Evolutionary conservation across 1,140 invertebrate species (phyloP).

Genomic region (Drosophila watanabei): DNA sequence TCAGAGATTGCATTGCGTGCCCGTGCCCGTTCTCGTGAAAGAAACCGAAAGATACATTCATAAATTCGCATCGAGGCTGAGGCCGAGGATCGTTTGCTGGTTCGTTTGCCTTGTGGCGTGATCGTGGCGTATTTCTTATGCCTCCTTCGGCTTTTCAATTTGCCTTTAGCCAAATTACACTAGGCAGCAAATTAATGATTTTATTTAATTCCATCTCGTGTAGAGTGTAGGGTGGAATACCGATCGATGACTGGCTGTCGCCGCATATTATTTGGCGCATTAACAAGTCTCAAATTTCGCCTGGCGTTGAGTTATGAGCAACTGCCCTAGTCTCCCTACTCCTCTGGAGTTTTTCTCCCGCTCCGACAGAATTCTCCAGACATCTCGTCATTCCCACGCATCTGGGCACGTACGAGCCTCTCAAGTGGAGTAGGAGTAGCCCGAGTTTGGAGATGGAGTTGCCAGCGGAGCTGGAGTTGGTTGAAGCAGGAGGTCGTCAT

Average conservation of each 20-base stretch:
- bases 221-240: neutral
- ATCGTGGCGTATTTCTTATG: slow-evolving; percentile 44
- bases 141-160: slow-evolving; percentile 62
- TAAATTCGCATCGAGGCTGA: slow-evolving; percentile 68
- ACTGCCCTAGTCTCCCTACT: slow-evolving; percentile 36
- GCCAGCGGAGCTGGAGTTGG: slow-evolving; percentile 21
- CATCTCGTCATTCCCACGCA: slow-evolving; percentile 80
- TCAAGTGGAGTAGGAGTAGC: slow-evolving; percentile 55
- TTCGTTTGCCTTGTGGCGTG: slow-evolving; percentile 34
- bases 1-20: slow-evolving; percentile 78
- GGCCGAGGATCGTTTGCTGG: slow-evolving; percentile 21
- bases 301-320: slow-evolving; percentile 59
- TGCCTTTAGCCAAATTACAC: slow-evolving; percentile 35
- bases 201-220: slow-evolving; percentile 23
- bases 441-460: slow-evolving; percentile 24
- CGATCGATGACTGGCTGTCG: slow-evolving; percentile 51
- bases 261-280: slow-evolving; percentile 74
- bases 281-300: slow-evolving; percentile 80
- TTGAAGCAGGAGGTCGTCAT: slow-evolving; percentile 18
- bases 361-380: slow-evolving; percentile 39
- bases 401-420: slow-evolving; percentile 78
- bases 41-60: slow-evolving; percentile 70
- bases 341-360: slow-evolving; percentile 18
- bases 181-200: slow-evolving; percentile 39
- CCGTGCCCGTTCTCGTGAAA: slow-evolving; percentile 56